These are phyloP conservation scores for Procambarus clarkii DNA, from an alignment of 1,140 invertebrate genomes.

Conservation along the genomic window DNA sequence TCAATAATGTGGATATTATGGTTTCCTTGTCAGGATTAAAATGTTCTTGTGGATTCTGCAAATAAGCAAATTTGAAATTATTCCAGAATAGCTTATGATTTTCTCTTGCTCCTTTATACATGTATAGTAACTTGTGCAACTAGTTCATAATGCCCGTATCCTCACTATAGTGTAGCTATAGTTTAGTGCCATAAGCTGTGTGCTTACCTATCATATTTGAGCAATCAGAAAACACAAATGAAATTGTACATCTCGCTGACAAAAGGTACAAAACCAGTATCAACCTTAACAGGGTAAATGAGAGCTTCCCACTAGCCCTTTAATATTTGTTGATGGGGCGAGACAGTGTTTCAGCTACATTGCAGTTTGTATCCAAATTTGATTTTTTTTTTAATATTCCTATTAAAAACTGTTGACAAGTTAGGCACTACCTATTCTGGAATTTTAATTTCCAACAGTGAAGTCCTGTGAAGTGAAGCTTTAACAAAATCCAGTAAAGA, in stretches of 20 bases:
- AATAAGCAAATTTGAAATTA: background rate
- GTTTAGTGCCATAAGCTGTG: slow-evolving; percentile 68
- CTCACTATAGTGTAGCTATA: slow-evolving; percentile 66
- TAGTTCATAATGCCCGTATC: slow-evolving; percentile 44
- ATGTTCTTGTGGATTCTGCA: background rate
- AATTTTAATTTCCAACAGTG: no score
- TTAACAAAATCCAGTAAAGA: no score
- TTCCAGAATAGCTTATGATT: background rate
- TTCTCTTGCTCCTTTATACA: background rate
- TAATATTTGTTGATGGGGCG: no score
- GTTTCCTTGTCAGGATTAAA: background rate
- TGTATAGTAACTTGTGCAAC: background rate
- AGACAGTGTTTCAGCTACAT: no score
- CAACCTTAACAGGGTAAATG: background rate
- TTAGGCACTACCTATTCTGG: no score
- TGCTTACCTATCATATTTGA: slow-evolving; percentile 29
- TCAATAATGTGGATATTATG: background rate
- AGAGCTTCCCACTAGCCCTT: background rate
- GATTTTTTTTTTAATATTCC: no score
- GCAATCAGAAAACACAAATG: background rate
- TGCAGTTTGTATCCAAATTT: no score
- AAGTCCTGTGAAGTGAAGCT: no score
- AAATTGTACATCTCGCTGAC: slow-evolving; percentile 20
- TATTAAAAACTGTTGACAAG: no score
- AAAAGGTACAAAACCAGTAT: slow-evolving; percentile 24